Percentiles rank a stretch among this genome's conserved stretches.
phyloP scores from a whole-genome alignment of 1,140 invertebrate genomes.

The Sinonovacula constricta region DNA sequence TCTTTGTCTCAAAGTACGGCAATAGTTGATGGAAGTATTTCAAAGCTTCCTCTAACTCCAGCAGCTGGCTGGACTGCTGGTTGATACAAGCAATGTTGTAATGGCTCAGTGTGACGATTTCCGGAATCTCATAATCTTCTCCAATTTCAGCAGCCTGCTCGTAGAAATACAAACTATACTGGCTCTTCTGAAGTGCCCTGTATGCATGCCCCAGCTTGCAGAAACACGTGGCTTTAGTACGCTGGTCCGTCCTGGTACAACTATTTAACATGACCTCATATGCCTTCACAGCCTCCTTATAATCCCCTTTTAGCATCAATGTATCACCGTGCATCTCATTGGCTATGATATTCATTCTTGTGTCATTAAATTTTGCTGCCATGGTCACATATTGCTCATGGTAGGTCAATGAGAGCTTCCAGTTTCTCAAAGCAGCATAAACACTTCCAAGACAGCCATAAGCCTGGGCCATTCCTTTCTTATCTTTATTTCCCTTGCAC shows the following conservation, averaged over 20 bases:
- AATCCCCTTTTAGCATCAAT: slow-evolving; percentile 67
- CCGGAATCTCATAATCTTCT: slow-evolving; percentile 63
- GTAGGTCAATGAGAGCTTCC: slow-evolving; percentile 66
- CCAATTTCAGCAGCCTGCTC: slow-evolving; percentile 65
- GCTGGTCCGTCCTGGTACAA: slow-evolving; percentile 57
- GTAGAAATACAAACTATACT: slow-evolving; percentile 71
- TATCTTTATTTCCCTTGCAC: slow-evolving; percentile 63
- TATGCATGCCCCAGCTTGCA: slow-evolving; percentile 73
- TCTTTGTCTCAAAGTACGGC: slow-evolving; percentile 70
- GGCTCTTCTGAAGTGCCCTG: slow-evolving; percentile 59
- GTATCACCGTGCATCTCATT: slow-evolving; percentile 74
- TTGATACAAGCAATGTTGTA: slow-evolving; percentile 71
- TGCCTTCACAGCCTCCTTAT: slow-evolving; percentile 61
- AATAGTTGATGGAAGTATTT: slow-evolving; percentile 72
- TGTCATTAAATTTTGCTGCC: slow-evolving; percentile 62
- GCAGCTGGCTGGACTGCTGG: slow-evolving; percentile 68
- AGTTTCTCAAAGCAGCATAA: slow-evolving; percentile 69
- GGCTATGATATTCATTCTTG: slow-evolving; percentile 62
- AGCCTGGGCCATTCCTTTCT: slow-evolving; percentile 70
- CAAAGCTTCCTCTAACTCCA: slow-evolving; percentile 68
- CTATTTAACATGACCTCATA: slow-evolving; percentile 64
- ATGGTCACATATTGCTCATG: slow-evolving; percentile 73
- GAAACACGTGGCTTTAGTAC: slow-evolving; percentile 60
- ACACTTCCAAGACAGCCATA: slow-evolving; percentile 75
- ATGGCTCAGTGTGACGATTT: slow-evolving; percentile 68